Conservation (phyloP, 2,113 vertebrate genomes). For the Otolemur garnettii region DNA sequence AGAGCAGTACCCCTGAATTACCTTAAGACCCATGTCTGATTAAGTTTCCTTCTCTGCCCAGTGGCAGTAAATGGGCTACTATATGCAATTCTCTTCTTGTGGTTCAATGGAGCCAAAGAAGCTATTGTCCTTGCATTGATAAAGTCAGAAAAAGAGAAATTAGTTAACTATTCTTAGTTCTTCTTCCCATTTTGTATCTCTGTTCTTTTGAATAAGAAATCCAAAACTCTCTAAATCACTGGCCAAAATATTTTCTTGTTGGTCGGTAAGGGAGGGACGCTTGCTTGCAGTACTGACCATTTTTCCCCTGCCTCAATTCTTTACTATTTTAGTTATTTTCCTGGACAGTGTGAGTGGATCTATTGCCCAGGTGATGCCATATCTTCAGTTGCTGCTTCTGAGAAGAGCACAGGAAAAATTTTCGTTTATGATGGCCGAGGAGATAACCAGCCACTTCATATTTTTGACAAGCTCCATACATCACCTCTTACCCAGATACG, state of each 20-base stretch:
- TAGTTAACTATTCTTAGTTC: background rate
- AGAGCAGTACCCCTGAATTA: background rate
- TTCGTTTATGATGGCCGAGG: slow-evolving; percentile 97
- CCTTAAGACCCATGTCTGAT: background rate
- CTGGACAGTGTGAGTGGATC: slow-evolving; percentile 97
- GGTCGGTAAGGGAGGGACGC: background rate
- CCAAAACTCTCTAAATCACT: background rate
- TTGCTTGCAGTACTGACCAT: slow-evolving; percentile 32
- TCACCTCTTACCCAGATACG: slow-evolving; percentile 95
- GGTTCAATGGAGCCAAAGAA: slow-evolving; percentile 4
- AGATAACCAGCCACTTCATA: slow-evolving; percentile 93
- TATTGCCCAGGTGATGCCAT: slow-evolving; percentile 98
- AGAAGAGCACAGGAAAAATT: slow-evolving; percentile 98
- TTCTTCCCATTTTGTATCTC: slow-evolving; percentile 10
- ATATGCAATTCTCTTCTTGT: background rate
- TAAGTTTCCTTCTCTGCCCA: slow-evolving; percentile 27
- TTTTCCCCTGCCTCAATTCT: background rate
- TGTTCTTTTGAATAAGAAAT: slow-evolving; percentile 39
- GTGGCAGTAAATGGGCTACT: slow-evolving; percentile 14
- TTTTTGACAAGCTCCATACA: slow-evolving; percentile 95
- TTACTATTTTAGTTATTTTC: slow-evolving; percentile 91
- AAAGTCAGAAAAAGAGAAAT: slow-evolving; percentile 27
- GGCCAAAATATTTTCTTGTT: background rate
- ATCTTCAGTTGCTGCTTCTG: slow-evolving; percentile 96
- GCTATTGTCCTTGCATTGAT: slow-evolving; percentile 39